These are phyloP conservation scores for Gorsachius magnificus DNA, from an alignment of 2,797 vertebrate genomes.

Conservation along the genomic window DNA sequence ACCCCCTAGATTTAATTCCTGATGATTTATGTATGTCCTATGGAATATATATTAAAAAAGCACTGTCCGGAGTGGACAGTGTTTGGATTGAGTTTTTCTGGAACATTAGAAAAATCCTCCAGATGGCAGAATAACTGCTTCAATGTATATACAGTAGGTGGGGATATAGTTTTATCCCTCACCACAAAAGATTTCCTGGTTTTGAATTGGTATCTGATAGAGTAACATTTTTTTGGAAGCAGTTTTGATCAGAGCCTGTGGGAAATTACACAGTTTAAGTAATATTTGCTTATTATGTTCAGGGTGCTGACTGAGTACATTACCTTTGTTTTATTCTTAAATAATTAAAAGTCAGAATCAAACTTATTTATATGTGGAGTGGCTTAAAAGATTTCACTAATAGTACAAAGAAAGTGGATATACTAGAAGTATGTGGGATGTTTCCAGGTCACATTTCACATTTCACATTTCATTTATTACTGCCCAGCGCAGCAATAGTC, in stretches of 20 bases:
- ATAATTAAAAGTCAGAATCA: neutral
- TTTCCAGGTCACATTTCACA: neutral
- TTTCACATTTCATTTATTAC: neutral
- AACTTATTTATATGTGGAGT: neutral
- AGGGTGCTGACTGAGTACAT: neutral
- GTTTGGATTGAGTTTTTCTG: neutral
- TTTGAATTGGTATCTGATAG: neutral
- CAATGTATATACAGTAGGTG: neutral
- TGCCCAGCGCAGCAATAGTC: neutral
- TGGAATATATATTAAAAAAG: neutral
- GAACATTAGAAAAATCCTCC: conserved; percentile 30
- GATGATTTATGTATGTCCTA: neutral
- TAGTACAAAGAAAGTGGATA: neutral
- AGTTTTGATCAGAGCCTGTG: neutral
- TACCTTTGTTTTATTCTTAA: neutral
- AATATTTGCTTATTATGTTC: neutral
- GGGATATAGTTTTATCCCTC: neutral
- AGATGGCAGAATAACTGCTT: conserved; percentile 63
- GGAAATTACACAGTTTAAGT: neutral
- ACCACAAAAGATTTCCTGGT: neutral
- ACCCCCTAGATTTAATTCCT: neutral
- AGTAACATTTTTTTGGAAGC: neutral
- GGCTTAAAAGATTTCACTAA: neutral
- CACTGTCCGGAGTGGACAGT: neutral
- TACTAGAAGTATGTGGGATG: neutral